Percentiles rank a stretch among this genome's conserved stretches.
These are phyloP conservation scores for Cotesia congregata DNA, from an alignment of 2,888 invertebrate genomes.

Conservation along the genomic window DNA sequence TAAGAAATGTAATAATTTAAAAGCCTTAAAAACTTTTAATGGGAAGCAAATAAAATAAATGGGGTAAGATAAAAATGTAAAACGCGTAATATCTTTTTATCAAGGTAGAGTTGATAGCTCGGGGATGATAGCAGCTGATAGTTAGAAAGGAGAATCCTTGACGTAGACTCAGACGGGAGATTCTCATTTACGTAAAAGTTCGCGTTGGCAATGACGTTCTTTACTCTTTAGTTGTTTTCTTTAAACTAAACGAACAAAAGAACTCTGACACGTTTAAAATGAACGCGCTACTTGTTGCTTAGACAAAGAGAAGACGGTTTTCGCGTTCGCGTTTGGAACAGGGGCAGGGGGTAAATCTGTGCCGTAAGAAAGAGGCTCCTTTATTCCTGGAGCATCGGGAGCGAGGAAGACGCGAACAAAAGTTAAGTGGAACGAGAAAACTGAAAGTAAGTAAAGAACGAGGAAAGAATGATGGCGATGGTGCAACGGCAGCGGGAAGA, in stretches of 20 bases:
- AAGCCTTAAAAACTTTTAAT: not conserved
- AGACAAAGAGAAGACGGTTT: slow-evolving; percentile 50
- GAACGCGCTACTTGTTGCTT: slow-evolving; percentile 71
- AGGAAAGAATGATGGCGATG: slow-evolving; percentile 37
- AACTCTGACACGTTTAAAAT: slow-evolving; percentile 70
- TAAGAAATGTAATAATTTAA: too few species aligned
- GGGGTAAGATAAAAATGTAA: slow-evolving; percentile 2
- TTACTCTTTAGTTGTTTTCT: slow-evolving; percentile 43
- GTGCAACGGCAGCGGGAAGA: slow-evolving; percentile 55
- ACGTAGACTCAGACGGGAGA: slow-evolving; percentile 40
- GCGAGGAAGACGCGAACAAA: slow-evolving; percentile 48
- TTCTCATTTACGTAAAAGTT: slow-evolving; percentile 65
- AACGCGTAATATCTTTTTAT: slow-evolving; percentile 1
- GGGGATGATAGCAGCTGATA: not conserved
- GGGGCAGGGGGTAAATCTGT: slow-evolving; percentile 43
- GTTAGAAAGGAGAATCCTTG: not conserved
- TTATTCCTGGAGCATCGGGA: slow-evolving; percentile 44
- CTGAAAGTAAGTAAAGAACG: slow-evolving; percentile 36
- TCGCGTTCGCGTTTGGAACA: not conserved
- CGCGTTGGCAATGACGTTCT: slow-evolving; percentile 26
- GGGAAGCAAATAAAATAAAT: slow-evolving; percentile 24
- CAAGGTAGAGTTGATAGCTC: not conserved
- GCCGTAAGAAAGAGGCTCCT: slow-evolving; percentile 48
- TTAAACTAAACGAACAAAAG: slow-evolving; percentile 68
- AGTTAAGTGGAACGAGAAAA: slow-evolving; percentile 38